Percentiles rank a stretch among this genome's conserved stretches.
phyloP scores from a whole-genome alignment of 1,140 invertebrate species.

The Temnothorax nylanderi region DNA sequence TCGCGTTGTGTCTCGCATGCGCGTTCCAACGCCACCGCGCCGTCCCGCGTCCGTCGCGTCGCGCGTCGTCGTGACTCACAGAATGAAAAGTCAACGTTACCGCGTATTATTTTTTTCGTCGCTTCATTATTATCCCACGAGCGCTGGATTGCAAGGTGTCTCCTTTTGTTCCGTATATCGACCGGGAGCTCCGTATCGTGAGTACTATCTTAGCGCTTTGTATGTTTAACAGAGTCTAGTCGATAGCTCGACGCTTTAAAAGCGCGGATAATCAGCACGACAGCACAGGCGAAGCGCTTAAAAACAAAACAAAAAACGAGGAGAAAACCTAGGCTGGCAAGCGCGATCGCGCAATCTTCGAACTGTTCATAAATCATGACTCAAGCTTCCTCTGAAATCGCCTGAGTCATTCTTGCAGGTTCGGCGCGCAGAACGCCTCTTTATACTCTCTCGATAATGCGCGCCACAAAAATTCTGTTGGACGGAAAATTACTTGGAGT shows the following conservation, averaged over 20 bases:
- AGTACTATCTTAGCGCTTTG: slow-evolving; percentile 2
- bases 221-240: not conserved
- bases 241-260: slow-evolving; percentile 11
- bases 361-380: slow-evolving; percentile 41
- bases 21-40: not conserved
- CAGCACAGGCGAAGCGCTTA: not conserved
- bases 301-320: slow-evolving; percentile 5
- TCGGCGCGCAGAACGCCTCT: not conserved
- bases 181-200: not conserved
- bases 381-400: slow-evolving; percentile 40
- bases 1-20: not conserved
- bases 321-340: not conserved
- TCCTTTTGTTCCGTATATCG: slow-evolving; percentile 24
- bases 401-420: slow-evolving; percentile 37
- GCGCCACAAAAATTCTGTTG: not conserved
- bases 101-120: slow-evolving; percentile 48
- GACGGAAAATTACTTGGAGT: not conserved
- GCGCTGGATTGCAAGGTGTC: slow-evolving; percentile 8
- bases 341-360: slow-evolving; percentile 47
- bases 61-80: slow-evolving; percentile 9
- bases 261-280: slow-evolving; percentile 30
- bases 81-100: slow-evolving; percentile 51
- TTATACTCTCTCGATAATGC: not conserved
- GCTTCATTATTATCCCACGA: slow-evolving; percentile 41
- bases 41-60: too few species aligned